These are phyloP conservation scores for Metopolophium dirhodum DNA, from an alignment of 1,140 invertebrate genomes.

Conservation along the genomic window DNA sequence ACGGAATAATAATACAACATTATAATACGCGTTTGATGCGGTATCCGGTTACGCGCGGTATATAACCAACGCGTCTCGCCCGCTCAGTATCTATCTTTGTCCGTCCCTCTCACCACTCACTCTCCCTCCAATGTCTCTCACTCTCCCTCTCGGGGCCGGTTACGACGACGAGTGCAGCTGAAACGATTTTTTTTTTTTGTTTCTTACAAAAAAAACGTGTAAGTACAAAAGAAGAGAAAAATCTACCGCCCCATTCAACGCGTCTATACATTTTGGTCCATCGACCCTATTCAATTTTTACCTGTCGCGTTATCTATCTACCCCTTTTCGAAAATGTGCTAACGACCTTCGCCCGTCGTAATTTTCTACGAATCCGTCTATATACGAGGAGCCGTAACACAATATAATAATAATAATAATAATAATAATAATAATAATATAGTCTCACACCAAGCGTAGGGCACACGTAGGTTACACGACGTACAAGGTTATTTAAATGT, in stretches of 20 bases:
- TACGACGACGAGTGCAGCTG: constrained; percentile 38
- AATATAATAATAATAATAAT: neutral
- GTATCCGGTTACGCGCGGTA: constrained; percentile 34
- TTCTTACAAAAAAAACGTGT: constrained; percentile 23
- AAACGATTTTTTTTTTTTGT: constrained; percentile 49
- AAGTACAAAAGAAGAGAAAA: constrained; percentile 35
- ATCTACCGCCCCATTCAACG: constrained; percentile 30
- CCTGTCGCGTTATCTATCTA: constrained; percentile 45
- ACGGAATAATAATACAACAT: neutral
- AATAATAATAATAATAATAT: neutral
- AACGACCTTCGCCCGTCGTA: constrained; percentile 30
- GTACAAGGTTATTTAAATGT: constrained; percentile 39
- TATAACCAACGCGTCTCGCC: neutral
- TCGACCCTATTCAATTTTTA: constrained; percentile 51
- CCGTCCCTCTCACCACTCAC: too few relatives aligned
- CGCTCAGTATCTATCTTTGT: neutral
- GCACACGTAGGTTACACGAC: neutral
- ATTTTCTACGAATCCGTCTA: neutral
- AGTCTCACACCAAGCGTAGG: neutral
- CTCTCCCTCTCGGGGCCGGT: neutral
- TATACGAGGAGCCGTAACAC: neutral
- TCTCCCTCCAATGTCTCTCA: neutral
- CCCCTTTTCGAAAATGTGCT: constrained; percentile 40
- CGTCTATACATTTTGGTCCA: constrained; percentile 36
- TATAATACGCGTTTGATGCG: neutral